Percentiles rank a stretch among this genome's conserved stretches.
These are phyloP conservation scores for Myrmecobius fasciatus DNA, from an alignment of 2,113 vertebrate genomes.

Conservation along the genomic window DNA sequence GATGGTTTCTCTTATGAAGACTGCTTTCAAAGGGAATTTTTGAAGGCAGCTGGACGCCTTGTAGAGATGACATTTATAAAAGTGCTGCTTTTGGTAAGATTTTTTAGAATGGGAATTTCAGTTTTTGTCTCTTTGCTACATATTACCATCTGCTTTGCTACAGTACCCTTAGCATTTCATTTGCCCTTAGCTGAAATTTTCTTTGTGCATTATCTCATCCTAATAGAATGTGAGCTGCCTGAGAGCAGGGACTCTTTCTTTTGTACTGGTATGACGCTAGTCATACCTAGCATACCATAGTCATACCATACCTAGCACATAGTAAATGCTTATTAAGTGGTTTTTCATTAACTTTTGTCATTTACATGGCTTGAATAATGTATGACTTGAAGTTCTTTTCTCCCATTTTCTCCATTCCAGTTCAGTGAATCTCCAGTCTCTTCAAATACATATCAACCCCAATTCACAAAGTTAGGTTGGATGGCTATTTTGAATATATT, in stretches of 20 bases:
- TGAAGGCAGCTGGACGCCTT: background rate
- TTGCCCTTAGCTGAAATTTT: background rate
- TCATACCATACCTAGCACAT: no score
- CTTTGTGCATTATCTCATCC: background rate
- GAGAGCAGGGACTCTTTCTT: background rate
- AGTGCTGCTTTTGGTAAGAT: background rate
- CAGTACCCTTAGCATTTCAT: background rate
- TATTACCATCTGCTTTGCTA: background rate
- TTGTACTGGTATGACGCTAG: background rate
- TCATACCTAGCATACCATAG: no score
- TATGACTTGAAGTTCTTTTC: background rate
- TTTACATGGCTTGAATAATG: background rate
- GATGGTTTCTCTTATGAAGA: background rate
- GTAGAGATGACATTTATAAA: background rate
- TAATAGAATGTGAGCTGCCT: background rate
- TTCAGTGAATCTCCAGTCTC: background rate
- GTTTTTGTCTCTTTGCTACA: background rate
- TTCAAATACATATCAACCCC: background rate
- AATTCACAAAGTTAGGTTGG: background rate
- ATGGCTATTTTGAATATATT: background rate
- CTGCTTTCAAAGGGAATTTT: background rate
- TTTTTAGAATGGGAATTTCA: background rate
- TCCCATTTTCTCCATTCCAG: background rate
- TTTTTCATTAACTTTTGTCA: background rate
- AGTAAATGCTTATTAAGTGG: background rate